These are phyloP conservation scores for Sporophila hypoxantha DNA, from an alignment of 2,113 vertebrate genomes.

Conservation along the genomic window DNA sequence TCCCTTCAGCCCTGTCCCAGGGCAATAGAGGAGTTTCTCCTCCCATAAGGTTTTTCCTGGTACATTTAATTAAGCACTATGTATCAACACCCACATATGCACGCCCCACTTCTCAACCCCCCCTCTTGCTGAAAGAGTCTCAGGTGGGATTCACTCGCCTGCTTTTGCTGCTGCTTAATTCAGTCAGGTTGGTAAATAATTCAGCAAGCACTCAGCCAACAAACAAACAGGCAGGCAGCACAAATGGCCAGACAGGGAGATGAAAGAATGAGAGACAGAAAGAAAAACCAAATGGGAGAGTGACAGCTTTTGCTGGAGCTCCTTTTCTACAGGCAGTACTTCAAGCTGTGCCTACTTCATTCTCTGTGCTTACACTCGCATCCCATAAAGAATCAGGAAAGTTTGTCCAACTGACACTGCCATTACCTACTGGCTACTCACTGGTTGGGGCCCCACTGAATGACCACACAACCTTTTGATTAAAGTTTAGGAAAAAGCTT, in stretches of 20 bases:
- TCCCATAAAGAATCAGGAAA: background rate
- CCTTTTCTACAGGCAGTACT: background rate
- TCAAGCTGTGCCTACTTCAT: background rate
- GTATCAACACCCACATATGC: background rate
- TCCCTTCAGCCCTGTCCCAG: background rate
- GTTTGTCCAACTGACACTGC: background rate
- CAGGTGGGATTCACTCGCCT: slow-evolving; percentile 27
- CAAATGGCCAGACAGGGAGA: background rate
- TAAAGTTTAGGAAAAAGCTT: background rate
- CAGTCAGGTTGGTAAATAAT: slow-evolving; percentile 56
- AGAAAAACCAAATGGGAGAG: background rate
- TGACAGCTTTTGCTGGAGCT: background rate
- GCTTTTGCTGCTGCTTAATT: slow-evolving; percentile 48
- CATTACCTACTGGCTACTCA: background rate
- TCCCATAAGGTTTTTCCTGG: background rate
- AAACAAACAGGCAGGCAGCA: slow-evolving; percentile 44
- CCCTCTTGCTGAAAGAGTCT: background rate
- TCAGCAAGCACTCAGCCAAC: slow-evolving; percentile 52
- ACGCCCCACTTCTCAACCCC: background rate
- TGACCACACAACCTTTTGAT: background rate
- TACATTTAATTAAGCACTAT: slow-evolving; percentile 29
- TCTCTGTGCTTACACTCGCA: background rate
- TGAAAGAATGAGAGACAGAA: background rate
- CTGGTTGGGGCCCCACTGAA: background rate
- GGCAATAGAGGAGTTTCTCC: background rate